Conservation (phyloP, 2,113 vertebrate species). For the Recurvirostra avosetta region DNA sequence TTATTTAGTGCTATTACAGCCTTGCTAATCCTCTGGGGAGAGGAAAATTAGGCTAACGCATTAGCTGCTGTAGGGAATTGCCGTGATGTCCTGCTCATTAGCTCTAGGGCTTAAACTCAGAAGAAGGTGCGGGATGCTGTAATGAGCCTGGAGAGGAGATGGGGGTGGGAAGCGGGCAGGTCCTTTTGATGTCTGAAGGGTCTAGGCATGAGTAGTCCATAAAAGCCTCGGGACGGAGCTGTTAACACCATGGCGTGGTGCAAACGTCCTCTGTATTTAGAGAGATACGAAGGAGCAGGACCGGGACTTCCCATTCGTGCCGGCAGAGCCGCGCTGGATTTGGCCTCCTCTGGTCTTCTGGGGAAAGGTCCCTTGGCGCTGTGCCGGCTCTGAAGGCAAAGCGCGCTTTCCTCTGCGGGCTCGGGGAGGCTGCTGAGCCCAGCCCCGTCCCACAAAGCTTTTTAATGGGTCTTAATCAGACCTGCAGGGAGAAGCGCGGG, state of each 20-base stretch:
- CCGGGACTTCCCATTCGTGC: not conserved
- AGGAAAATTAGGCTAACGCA: not conserved
- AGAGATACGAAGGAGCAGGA: not conserved
- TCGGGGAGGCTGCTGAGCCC: not conserved
- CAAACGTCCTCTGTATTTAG: not conserved
- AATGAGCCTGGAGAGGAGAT: not conserved
- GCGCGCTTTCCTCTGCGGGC: not conserved
- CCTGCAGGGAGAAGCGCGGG: not conserved
- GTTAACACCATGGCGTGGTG: not conserved
- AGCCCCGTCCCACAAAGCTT: not conserved
- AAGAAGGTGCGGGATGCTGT: not conserved
- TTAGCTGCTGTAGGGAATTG: not conserved
- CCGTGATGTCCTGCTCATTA: not conserved
- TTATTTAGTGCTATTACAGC: constrained; percentile 29
- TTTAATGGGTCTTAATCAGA: not conserved
- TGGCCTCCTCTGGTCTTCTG: not conserved
- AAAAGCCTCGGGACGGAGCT: not conserved
- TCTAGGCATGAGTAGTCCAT: not conserved
- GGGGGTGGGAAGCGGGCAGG: not conserved
- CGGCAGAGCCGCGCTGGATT: not conserved
- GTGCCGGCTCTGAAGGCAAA: not conserved
- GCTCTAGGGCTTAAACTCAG: not conserved
- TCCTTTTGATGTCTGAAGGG: constrained; percentile 52
- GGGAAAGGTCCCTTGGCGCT: not conserved
- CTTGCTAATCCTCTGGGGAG: constrained; percentile 25